A percentile compares a stretch with the other conserved stretches of the same genome.
phyloP scores from a whole-genome alignment of 2,113 vertebrate species.

The Todiramphus saurophagus region DNA sequence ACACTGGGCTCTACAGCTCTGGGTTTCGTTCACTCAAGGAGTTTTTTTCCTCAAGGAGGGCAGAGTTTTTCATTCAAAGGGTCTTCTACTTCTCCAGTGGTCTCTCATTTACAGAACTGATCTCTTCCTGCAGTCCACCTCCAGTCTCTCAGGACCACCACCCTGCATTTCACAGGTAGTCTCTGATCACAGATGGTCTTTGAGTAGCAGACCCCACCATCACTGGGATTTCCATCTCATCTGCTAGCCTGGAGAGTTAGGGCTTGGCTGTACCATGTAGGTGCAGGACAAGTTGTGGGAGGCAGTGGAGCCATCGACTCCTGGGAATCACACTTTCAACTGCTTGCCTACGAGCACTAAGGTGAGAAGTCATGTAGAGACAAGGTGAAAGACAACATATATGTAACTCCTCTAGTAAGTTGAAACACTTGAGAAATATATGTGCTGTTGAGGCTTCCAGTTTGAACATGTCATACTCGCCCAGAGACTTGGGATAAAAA shows the following conservation, averaged over 20 bases:
- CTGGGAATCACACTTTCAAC: rapidly evolving
- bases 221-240: not conserved
- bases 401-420: not conserved
- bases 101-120: not conserved
- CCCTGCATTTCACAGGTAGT: not conserved
- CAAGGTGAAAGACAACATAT: not conserved
- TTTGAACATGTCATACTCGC: not conserved
- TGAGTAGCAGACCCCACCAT: not conserved
- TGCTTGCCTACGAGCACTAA: not conserved
- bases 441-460: not conserved
- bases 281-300: not conserved
- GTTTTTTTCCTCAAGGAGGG: not conserved
- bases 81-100: not conserved
- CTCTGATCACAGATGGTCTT: not conserved
- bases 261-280: not conserved
- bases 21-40: not conserved
- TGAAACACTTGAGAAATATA: not conserved
- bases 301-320: not conserved
- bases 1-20: not conserved
- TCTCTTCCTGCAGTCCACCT: not conserved
- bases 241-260: not conserved
- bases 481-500: not conserved
- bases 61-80: not conserved
- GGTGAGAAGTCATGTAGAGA: not conserved
- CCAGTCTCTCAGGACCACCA: not conserved